Evolutionary conservation across 2,797 vertebrate genomes (phyloP).

Genomic region (Sebastiscus tertius): DNA sequence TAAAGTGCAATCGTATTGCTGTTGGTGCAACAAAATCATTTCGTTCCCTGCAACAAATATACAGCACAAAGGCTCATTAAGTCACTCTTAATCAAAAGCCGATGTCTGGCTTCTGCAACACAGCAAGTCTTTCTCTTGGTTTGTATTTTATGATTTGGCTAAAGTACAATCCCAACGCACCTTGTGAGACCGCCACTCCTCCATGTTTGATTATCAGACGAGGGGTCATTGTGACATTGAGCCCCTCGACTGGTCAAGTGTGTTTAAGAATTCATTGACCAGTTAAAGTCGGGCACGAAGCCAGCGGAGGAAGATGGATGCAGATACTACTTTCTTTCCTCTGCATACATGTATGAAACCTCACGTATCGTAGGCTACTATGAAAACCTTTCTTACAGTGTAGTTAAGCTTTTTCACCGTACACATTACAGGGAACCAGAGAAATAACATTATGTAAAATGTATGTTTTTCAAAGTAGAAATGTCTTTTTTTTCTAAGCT

Average conservation of each 20-base stretch:
- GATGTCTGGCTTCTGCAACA: background rate
- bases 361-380: background rate
- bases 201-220: slow-evolving; percentile 46
- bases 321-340: background rate
- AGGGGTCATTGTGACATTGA: slow-evolving; percentile 41
- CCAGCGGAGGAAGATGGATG: slow-evolving; percentile 24
- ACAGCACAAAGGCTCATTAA: background rate
- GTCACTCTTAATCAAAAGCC: slow-evolving; percentile 2
- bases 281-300: slow-evolving; percentile 23
- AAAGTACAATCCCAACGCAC: slow-evolving; percentile 6
- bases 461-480: background rate
- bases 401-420: background rate
- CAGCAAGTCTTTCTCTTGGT: background rate
- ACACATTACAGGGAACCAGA: background rate
- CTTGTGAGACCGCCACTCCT: background rate
- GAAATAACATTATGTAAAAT: background rate
- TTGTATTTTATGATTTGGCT: slow-evolving; percentile 19
- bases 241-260: slow-evolving; percentile 18
- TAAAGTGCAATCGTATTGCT: slow-evolving; percentile 9
- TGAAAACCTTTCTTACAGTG: background rate
- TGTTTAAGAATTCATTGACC: slow-evolving; percentile 42
- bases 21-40: slow-evolving; percentile 17
- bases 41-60: background rate
- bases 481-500: background rate
- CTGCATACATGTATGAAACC: background rate